Base-by-base conservation (phyloP, 2,113 vertebrate genomes). In the Catharus fuscescens region DNA sequence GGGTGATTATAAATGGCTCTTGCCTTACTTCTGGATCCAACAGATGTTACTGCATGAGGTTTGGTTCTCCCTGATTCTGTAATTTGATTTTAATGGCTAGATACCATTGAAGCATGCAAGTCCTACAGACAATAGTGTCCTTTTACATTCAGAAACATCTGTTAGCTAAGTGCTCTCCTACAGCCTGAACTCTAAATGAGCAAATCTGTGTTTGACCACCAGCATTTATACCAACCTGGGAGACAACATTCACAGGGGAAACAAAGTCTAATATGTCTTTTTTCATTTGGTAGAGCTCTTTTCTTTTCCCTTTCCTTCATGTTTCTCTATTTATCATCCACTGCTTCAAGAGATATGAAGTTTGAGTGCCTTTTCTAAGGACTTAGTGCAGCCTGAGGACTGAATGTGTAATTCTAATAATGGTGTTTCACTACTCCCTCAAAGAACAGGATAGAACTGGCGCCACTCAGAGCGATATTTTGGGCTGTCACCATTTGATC, bases 51-150 rank as follows among this genome's bases (percentile, higher is more conserved):
- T 88, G 57, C 34, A 50, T 25, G 57, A 90, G 61, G 15, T 79
- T 90, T 93, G 34, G 52, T 91, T 95, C 74, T 92, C 87, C 56
- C 45, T 60, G 50, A 70, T 86, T 93, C 80, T 93, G 5, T 96
- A 94, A 95, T 91, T 95, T 87, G 38, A 92, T 94, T 83, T 93
- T 95, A 94, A 97, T 97, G 93, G 70, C 80, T 90, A 79, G 91
- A 87, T 92, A 87, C 36, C 61, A 79, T 44, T 52, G 54, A 40
- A 95, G 60, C 85, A 54, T 67, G 69, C 42, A 76, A 92, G 67
- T 76, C 64, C 64, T 76, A 76, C 26, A 66, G 42, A 81, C 71
- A 89, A 24, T 71, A 64, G 40, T 86, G 78, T 88, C 89, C 67
- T 95, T 92, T 91, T 87, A 88, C 86, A 73, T 69, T 86, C 78